Percentiles rank a stretch among this genome's conserved stretches.
Evolutionary conservation across 1,140 invertebrate species (phyloP).

Genomic region (Zaprionus vittiger): DNA sequence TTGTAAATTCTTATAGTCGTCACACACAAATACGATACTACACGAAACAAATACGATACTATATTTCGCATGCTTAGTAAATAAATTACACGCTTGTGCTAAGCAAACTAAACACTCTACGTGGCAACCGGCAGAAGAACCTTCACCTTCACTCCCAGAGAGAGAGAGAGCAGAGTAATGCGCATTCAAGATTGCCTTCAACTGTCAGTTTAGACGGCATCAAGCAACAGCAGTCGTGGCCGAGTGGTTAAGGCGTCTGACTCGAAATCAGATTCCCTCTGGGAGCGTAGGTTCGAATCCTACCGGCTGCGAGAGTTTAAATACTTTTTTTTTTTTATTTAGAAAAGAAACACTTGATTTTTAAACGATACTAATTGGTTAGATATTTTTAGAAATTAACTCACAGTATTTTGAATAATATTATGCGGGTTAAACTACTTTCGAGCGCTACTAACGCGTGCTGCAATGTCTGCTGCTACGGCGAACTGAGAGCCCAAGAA

Average conservation of each 20-base stretch:
- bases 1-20: slow-evolving; percentile 17
- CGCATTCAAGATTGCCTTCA: slow-evolving; percentile 5
- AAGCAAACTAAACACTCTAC: slow-evolving; percentile 19
- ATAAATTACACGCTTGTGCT: slow-evolving; percentile 3
- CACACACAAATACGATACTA: slow-evolving; percentile 3
- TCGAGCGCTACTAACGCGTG: slow-evolving; percentile 52
- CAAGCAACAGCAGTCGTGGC: slow-evolving; percentile 85
- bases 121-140: slow-evolving; percentile 28
- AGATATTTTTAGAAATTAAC: background rate
- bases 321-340: slow-evolving; percentile 15
- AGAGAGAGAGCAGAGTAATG: background rate
- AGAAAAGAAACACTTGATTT: slow-evolving; percentile 8
- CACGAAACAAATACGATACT: background rate
- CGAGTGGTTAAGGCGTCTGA: slow-evolving; percentile 95
- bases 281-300: slow-evolving; percentile 94
- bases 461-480: slow-evolving; percentile 35
- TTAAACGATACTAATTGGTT: background rate
- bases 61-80: slow-evolving; percentile 9
- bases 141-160: background rate
- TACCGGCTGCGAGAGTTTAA: slow-evolving; percentile 88
- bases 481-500: slow-evolving; percentile 52
- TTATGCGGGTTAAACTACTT: slow-evolving; percentile 1
- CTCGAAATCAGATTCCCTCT: slow-evolving; percentile 94
- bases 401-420: slow-evolving; percentile 8
- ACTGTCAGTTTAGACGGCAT: slow-evolving; percentile 8